phyloP scores from a whole-genome alignment of 1,140 invertebrate species.

The Drosophila pachea region DNA sequence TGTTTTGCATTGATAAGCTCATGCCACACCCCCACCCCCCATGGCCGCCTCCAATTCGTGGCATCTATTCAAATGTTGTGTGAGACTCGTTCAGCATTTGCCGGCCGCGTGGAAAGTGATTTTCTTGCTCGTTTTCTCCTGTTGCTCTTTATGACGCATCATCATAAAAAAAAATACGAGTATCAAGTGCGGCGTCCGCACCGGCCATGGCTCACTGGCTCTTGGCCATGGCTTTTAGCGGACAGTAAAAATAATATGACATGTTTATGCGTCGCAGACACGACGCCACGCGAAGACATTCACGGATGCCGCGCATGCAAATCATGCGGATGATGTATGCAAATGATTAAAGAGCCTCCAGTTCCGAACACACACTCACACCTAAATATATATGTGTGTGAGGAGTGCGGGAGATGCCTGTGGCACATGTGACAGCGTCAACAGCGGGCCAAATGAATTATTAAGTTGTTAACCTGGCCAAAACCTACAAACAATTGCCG shows the following conservation, averaged over 20 bases:
- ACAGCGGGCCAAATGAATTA: conserved; percentile 61
- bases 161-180: conserved; percentile 48
- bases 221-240: conserved; percentile 56
- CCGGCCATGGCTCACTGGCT: conserved; percentile 18
- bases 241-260: conserved; percentile 73
- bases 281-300: conserved; percentile 48
- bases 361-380: background rate
- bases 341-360: conserved; percentile 63
- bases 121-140: conserved; percentile 1
- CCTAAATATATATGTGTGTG: too few species aligned
- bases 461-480: conserved; percentile 64
- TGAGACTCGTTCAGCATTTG: conserved; percentile 19
- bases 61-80: conserved; percentile 49
- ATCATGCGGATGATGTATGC: conserved; percentile 50
- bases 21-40: conserved; percentile 5
- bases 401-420: conserved; percentile 28
- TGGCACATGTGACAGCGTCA: conserved; percentile 58
- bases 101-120: too few species aligned
- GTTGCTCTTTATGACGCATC: conserved; percentile 62
- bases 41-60: conserved; percentile 2
- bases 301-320: conserved; percentile 70
- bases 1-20: conserved; percentile 75
- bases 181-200: conserved; percentile 47
- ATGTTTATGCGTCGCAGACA: conserved; percentile 63
- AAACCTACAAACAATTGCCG: conserved; percentile 52